Conservation (phyloP, 2,797 vertebrate species). For the Cryptoblepharus egeriae region DNA sequence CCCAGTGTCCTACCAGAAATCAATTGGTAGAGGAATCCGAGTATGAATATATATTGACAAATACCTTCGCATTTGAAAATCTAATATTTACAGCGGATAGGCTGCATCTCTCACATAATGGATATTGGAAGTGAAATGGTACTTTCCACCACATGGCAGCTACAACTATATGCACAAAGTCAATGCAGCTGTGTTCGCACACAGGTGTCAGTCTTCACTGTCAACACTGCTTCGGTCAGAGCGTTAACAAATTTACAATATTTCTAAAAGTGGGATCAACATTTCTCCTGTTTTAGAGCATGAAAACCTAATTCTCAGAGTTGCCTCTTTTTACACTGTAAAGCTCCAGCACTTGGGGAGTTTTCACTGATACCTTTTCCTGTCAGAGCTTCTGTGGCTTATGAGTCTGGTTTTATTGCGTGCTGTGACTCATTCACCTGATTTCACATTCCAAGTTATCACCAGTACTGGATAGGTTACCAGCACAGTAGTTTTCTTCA, state of each 20-base stretch:
- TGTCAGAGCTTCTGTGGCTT: background rate
- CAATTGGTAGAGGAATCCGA: background rate
- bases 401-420: conserved; percentile 24
- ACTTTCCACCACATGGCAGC: background rate
- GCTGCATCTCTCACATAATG: conserved; percentile 22
- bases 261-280: background rate
- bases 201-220: background rate
- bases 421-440: background rate
- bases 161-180: background rate
- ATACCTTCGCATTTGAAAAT: background rate
- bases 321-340: conserved; percentile 12
- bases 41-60: fast-evolving
- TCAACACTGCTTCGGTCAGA: fast-evolving
- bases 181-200: background rate
- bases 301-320: background rate
- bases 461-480: background rate
- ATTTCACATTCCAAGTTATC: background rate
- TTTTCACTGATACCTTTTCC: background rate
- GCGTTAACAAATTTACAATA: fast-evolving
- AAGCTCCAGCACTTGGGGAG: background rate
- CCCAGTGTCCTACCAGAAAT: background rate
- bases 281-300: background rate
- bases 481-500: conserved; percentile 14
- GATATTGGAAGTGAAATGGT: background rate
- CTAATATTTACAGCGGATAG: conserved; percentile 34